Percentiles rank a stretch among this genome's conserved stretches.
phyloP scores from a whole-genome alignment of 1,140 invertebrate genomes.

The Achatina immaculata region DNA sequence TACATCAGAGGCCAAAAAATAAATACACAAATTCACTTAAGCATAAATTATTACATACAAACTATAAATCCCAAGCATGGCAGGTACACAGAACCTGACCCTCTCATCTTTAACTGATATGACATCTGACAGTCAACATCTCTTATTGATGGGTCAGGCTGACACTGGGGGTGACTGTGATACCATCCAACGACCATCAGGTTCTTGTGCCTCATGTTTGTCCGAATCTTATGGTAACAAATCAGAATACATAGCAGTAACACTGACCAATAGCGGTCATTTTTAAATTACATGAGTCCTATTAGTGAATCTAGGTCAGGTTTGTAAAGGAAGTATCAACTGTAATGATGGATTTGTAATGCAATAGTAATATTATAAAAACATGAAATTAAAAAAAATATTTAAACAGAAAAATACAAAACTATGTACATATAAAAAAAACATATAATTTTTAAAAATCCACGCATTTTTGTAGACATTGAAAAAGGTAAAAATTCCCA shows the following conservation, averaged over 20 bases:
- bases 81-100: slow-evolving; percentile 88
- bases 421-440: too few relatives aligned
- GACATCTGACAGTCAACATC: slow-evolving; percentile 94
- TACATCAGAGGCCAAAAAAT: too few relatives aligned
- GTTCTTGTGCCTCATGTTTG: slow-evolving; percentile 84
- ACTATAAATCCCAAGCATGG: slow-evolving; percentile 94
- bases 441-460: too few relatives aligned
- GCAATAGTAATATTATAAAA: too few relatives aligned
- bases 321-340: too few relatives aligned
- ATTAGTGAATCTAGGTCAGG: too few relatives aligned
- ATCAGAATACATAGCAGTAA: not conserved
- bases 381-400: too few relatives aligned
- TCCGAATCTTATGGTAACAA: slow-evolving; percentile 80
- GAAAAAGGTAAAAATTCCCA: too few relatives aligned
- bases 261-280: not conserved
- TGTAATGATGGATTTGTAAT: too few relatives aligned
- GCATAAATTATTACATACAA: slow-evolving; percentile 75
- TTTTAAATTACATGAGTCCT: not conserved
- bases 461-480: too few relatives aligned
- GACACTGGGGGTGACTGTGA: slow-evolving; percentile 90
- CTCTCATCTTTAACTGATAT: slow-evolving; percentile 95
- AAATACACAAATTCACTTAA: not conserved
- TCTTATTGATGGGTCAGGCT: slow-evolving; percentile 87
- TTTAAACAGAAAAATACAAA: too few relatives aligned
- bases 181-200: slow-evolving; percentile 93